Percentiles rank a stretch among this genome's conserved stretches.
These are phyloP conservation scores for Drosophila nigromelanica DNA, from an alignment of 1,140 invertebrate species.

Conservation along the genomic window DNA sequence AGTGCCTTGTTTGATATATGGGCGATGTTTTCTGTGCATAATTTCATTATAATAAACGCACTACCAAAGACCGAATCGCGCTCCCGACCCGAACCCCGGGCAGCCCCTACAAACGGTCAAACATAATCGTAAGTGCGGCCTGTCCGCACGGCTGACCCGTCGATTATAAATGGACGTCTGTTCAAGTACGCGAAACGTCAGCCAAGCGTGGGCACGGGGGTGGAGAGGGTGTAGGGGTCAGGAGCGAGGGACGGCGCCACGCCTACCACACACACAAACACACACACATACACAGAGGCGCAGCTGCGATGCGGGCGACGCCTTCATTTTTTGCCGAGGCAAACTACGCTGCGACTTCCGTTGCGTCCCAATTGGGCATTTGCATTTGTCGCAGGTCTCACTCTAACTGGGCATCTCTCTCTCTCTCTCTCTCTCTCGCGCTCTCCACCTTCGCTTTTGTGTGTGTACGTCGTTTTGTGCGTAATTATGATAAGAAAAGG, in stretches of 20 bases:
- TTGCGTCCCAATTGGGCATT: slow-evolving; percentile 59
- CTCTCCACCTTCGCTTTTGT: slow-evolving; percentile 35
- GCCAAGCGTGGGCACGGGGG: slow-evolving; percentile 58
- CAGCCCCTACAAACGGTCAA: neutral
- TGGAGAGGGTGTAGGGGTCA: neutral
- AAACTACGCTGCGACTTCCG: slow-evolving; percentile 41
- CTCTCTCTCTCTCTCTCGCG: slow-evolving; percentile 33
- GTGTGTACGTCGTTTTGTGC: slow-evolving; percentile 66
- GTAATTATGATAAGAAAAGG: slow-evolving; percentile 83
- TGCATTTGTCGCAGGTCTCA: slow-evolving; percentile 59
- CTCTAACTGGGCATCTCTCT: neutral
- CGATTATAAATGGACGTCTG: slow-evolving; percentile 77
- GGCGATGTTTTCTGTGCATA: slow-evolving; percentile 79
- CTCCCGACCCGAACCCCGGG: neutral
- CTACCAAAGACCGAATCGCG: neutral
- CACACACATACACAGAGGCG: neutral
- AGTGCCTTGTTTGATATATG: slow-evolving; percentile 72
- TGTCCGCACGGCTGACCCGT: slow-evolving; percentile 70
- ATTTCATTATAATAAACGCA: slow-evolving; percentile 78
- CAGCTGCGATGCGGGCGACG: slow-evolving; percentile 68
- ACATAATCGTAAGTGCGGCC: slow-evolving; percentile 55
- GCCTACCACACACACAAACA: slow-evolving; percentile 44
- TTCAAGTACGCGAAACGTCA: slow-evolving; percentile 76
- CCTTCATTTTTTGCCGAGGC: slow-evolving; percentile 20
- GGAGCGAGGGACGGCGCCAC: slow-evolving; percentile 45